Evolutionary conservation across 1,140 invertebrate species (phyloP).

Genomic region (Plutomurus gul): DNA sequence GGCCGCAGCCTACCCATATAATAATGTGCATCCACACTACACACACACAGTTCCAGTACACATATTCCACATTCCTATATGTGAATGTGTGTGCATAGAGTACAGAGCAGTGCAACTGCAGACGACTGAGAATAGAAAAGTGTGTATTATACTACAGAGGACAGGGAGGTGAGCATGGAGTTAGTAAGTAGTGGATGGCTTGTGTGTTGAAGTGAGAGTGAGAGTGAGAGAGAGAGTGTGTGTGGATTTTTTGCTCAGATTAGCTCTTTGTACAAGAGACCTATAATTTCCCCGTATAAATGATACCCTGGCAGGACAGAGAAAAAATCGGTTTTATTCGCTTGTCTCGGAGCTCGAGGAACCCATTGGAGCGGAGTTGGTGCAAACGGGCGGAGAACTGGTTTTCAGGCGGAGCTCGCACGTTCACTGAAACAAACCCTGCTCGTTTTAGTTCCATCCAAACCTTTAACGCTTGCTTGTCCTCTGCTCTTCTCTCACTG

Average conservation of each 20-base stretch:
- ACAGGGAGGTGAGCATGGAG: background rate
- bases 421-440: conserved; percentile 25
- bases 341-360: conserved; percentile 41
- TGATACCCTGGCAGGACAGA: conserved; percentile 28
- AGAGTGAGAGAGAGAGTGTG: conserved; percentile 17
- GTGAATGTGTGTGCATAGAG: too few species aligned
- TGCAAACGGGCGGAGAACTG: conserved; percentile 52
- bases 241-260: conserved; percentile 38
- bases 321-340: conserved; percentile 51
- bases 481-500: background rate
- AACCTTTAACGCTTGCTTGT: conserved; percentile 9
- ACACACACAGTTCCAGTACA: too few species aligned
- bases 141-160: background rate
- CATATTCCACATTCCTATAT: too few species aligned
- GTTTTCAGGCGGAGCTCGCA: conserved; percentile 51
- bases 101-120: background rate
- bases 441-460: conserved; percentile 39
- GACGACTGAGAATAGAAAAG: background rate
- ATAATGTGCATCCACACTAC: too few species aligned
- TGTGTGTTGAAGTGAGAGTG: background rate
- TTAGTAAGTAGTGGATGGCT: background rate
- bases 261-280: conserved; percentile 39
- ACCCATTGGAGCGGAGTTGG: conserved; percentile 49
- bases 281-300: conserved; percentile 41
- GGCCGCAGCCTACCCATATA: background rate